Conservation (phyloP, 2,888 invertebrate species). For the Drosophila longiperda region DNA sequence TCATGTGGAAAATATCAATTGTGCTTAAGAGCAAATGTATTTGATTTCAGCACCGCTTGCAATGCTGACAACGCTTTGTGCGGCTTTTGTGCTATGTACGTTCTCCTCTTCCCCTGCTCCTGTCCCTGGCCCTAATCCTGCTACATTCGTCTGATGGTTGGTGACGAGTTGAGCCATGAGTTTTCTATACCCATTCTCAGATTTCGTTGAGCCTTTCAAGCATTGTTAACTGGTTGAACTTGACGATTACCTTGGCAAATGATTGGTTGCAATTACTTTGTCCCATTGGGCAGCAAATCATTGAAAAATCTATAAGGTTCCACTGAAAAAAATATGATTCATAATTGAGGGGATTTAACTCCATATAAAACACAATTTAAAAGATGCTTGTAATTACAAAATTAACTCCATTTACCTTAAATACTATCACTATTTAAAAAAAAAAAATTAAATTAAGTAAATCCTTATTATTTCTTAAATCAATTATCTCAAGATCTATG, state of each 20-base stretch:
- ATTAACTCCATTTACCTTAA: background rate
- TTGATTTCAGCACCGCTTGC: slow-evolving; percentile 69
- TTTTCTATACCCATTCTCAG: slow-evolving; percentile 25
- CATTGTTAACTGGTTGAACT: background rate
- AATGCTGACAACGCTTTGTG: slow-evolving; percentile 42
- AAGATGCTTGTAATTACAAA: background rate
- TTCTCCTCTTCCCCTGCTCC: background rate
- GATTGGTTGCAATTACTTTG: slow-evolving; percentile 9
- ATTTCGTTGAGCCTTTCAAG: slow-evolving; percentile 12
- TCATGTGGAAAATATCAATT: slow-evolving; percentile 80
- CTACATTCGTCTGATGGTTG: background rate
- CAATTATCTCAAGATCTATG: background rate
- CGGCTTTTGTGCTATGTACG: slow-evolving; percentile 37
- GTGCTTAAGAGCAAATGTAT: slow-evolving; percentile 74
- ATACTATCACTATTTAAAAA: background rate
- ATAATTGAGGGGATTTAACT: background rate
- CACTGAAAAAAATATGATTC: background rate
- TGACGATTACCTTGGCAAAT: slow-evolving; percentile 25
- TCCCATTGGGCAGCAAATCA: background rate
- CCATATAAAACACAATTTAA: background rate
- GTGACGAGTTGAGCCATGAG: slow-evolving; percentile 40
- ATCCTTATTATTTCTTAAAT: background rate
- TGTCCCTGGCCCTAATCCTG: too few species aligned
- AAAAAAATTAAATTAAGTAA: background rate
- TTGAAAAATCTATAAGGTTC: too few species aligned